These are phyloP conservation scores for Aphelenchoides bicaudatus DNA, from an alignment of 2,888 invertebrate species.

Conservation along the genomic window DNA sequence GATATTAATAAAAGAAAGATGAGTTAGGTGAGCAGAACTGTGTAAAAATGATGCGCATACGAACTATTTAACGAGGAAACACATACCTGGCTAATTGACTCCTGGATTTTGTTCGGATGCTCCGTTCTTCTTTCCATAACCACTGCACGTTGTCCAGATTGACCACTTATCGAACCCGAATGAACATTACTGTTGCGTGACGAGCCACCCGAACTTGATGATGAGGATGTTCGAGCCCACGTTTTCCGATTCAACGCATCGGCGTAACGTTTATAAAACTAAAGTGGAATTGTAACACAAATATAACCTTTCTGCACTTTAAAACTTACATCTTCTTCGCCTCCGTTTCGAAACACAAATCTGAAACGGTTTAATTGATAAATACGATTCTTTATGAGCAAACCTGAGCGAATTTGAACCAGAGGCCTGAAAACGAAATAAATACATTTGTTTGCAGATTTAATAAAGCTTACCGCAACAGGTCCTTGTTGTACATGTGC, in stretches of 20 bases:
- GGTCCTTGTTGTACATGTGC: constrained; percentile 52
- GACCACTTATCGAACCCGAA: constrained; percentile 15
- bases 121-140: constrained; percentile 88
- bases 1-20: too few relatives aligned
- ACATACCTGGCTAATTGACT: constrained; percentile 73
- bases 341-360: constrained; percentile 53
- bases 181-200: constrained; percentile 24
- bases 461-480: too few relatives aligned
- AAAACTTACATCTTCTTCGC: constrained; percentile 54
- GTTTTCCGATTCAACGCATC: constrained; percentile 53
- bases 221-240: constrained; percentile 56
- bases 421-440: constrained; percentile 48
- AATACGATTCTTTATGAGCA: too few relatives aligned
- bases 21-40: too few relatives aligned
- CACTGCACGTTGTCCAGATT: constrained; percentile 35
- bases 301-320: background rate
- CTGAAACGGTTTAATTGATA: too few relatives aligned
- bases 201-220: constrained; percentile 56
- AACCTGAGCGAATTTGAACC: too few relatives aligned
- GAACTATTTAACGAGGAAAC: background rate
- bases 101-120: constrained; percentile 83
- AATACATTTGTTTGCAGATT: constrained; percentile 34
- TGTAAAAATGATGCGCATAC: too few relatives aligned
- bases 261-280: constrained; percentile 57
- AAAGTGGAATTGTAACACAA: background rate